Base-by-base conservation (phyloP, 2,888 invertebrate genomes). In the Cataglyphis albicans region DNA sequence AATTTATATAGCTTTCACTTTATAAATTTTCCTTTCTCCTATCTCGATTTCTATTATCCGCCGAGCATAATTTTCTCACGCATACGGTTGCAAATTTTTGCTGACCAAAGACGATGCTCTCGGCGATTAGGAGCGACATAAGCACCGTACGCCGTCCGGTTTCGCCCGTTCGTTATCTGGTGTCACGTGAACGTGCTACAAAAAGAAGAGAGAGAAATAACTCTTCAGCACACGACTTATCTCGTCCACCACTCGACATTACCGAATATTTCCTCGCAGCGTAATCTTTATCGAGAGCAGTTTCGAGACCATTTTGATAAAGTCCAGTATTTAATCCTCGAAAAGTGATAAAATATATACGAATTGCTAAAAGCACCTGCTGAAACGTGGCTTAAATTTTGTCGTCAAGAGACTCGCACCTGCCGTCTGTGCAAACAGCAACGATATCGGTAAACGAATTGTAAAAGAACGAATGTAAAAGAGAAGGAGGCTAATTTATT, bases 331-430 rank as follows among this genome's bases (percentile, higher is more conserved):
- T 4, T 25, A 41, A n/a, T 41, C 9, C n/a, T n/a, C 18, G 18
- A 25, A 29, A 59, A 48, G 10, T 15, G 25, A 25, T 25, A 41
- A 83, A 55, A 63, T 41, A 48, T 48, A 44, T 18, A 72, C 44
- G 41, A 57, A 41, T 74, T 63, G 35, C 85, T 86, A 76, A 82
- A 70, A 86, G 63, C 86, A 88, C 83, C 86, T 88, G 85, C 70
- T 65, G 74, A 86, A 44, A 81, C 84, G 84, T 86, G 85, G 83
- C 84, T 72, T 63, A 81, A 88, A 89, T 88, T 84, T 76, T 57
- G 48, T 70, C 12, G 35, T 32, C 38, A 44, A 76, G 59, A 75
- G 80, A 83, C 76, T 85, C 59, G 61, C 89, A 89, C 88, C 89
- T 89, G 89, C 83, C 59, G 38, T 41, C 61, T 57, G 38, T 18